Evolutionary conservation across 2,113 vertebrate species (phyloP), one percentile per base, ranked within the genome.

Genomic region (Brienomyrus brachyistius): DNA sequence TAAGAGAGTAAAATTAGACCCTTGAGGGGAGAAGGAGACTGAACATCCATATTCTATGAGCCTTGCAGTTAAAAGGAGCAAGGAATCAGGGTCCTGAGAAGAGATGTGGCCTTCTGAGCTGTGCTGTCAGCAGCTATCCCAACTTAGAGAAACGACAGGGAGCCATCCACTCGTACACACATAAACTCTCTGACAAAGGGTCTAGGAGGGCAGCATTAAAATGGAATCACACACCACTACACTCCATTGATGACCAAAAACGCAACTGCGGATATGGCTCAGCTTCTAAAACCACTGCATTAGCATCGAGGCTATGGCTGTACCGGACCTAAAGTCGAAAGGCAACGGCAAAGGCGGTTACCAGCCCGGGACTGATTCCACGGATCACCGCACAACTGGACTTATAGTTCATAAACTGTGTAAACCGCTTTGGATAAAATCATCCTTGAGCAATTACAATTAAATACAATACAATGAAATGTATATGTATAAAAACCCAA

Each of bases 41-140:
- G 47, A 88, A 31, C 56, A 62, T 88, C 56, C 87, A 88, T 88
- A 88, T 62, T 88, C 87, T 62, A 62, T 88, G 35, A 88, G 35
- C 21, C 40, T 40, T 35, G 86, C 27, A 87, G 70, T 52, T 89
- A 35, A 89, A 54, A 89, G 48, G 27, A 23, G 27, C 70, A 52
- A 27, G 27, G 50, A 82, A 89, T 89, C 47, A 54, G 77, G 54
- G 77, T 43, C 19, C 40, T 74, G 43, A 50, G 45, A 21, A 9
- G 5, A 89, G 74, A 8, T 21, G 10, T 10, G 17, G 54, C 43
- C 43, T 48, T 74, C 35, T 50, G 54, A 31, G 54, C 23, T 47
- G 6, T 80, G 51, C 19, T 52, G 80, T 89, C 50, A 56, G 51
- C 47, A 4, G 70, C 56, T 62, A 88, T 88, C 45, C 19, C 31